phyloP scores from a whole-genome alignment of 2,888 invertebrate genomes.

The Erebia epiphron region DNA sequence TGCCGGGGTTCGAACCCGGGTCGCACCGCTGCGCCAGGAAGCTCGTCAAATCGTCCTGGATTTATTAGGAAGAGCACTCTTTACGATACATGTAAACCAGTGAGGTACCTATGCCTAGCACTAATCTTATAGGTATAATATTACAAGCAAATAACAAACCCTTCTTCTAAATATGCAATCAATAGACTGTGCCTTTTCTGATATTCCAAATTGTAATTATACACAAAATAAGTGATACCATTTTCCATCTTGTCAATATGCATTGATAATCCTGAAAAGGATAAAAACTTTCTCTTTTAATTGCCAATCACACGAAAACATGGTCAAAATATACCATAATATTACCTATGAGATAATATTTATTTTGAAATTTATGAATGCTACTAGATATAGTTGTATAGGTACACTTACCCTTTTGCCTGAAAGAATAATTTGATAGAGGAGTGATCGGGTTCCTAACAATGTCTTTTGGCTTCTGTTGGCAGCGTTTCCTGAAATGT shows the following conservation, averaged over 20 bases:
- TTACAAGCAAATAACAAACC: neutral
- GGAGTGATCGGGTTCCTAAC: neutral
- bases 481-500: neutral
- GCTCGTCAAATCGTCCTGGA: no score
- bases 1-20: no score
- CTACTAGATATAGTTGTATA: neutral
- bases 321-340: no score
- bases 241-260: constrained; percentile 43
- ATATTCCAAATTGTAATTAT: constrained; percentile 51
- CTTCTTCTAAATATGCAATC: neutral
- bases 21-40: no score
- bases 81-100: no score
- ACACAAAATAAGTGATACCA: constrained; percentile 49
- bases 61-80: no score
- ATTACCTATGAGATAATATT: no score
- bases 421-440: neutral
- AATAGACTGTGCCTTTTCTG: constrained; percentile 46
- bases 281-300: neutral
- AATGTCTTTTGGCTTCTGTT: neutral
- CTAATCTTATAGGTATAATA: neutral
- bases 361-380: no score
- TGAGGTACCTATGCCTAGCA: no score
- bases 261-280: constrained; percentile 55
- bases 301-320: no score
- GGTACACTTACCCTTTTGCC: neutral